phyloP scores from a whole-genome alignment of 2,113 vertebrate species.

The Herpailurus yagouaroundi region DNA sequence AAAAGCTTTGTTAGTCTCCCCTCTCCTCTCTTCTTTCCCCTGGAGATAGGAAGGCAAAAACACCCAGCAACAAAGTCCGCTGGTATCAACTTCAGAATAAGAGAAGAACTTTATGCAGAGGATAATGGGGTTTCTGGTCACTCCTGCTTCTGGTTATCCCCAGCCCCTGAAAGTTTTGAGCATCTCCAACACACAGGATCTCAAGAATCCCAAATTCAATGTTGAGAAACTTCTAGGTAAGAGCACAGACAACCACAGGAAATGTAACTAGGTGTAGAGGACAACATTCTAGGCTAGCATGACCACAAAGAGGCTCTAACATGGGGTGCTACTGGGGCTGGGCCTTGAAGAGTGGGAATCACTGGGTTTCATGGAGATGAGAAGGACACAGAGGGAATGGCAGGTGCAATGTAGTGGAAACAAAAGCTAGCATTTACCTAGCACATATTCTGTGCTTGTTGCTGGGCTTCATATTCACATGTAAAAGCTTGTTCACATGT shows the following conservation, averaged over 20 bases:
- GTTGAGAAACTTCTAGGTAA: constrained; percentile 10
- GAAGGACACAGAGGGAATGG: not conserved
- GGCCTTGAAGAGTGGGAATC: constrained; percentile 5
- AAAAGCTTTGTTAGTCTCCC: not conserved
- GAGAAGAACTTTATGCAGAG: not conserved
- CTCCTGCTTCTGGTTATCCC: not conserved
- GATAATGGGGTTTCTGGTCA: not conserved
- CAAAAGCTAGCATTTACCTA: not conserved
- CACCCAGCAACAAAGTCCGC: not conserved
- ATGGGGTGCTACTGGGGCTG: not conserved
- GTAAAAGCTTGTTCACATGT: not conserved
- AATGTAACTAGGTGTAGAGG: not conserved
- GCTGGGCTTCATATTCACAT: not conserved
- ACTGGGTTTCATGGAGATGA: not conserved
- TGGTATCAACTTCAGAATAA: not conserved
- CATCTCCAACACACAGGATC: not conserved
- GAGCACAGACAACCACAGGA: constrained; percentile 19
- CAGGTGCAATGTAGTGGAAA: not conserved
- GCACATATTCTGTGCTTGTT: not conserved
- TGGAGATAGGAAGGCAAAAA: not conserved
- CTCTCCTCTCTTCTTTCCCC: not conserved
- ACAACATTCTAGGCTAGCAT: not conserved
- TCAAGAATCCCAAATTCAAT: not conserved
- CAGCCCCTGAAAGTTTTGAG: not conserved
- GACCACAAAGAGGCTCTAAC: not conserved